These are phyloP conservation scores for Sycobia sp. DNA, from an alignment of 1,140 invertebrate species.

Conservation along the genomic window DNA sequence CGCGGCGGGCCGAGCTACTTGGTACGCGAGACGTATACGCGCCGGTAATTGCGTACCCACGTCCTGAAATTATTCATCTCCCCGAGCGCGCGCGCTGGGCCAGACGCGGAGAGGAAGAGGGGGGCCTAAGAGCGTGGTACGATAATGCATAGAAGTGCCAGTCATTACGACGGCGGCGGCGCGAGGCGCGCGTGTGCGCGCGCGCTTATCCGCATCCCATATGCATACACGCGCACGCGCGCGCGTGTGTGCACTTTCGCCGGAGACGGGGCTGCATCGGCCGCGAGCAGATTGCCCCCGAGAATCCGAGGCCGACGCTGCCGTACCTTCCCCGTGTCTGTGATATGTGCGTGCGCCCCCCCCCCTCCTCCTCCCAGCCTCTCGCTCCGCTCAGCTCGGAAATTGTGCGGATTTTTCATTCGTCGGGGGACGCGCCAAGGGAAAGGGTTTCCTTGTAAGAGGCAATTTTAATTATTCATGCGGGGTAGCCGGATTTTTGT, in stretches of 20 bases:
- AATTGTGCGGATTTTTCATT: conserved; percentile 24
- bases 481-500: conserved; percentile 2
- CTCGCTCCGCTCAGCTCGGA: neutral
- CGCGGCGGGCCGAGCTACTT: conserved; percentile 51
- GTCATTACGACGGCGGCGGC: conserved; percentile 45
- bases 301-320: too few relatives aligned
- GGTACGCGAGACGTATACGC: conserved; percentile 56
- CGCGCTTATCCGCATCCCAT: neutral
- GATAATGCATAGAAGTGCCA: conserved; percentile 59
- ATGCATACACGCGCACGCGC: too few relatives aligned
- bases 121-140: conserved; percentile 42
- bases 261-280: neutral
- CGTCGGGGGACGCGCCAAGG: neutral
- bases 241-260: neutral
- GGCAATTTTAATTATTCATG: conserved; percentile 31
- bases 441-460: conserved; percentile 26
- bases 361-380: neutral
- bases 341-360: neutral
- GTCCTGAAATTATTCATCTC: conserved; percentile 59
- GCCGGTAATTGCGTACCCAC: conserved; percentile 53
- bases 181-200: neutral
- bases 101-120: too few relatives aligned
- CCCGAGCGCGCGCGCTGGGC: conserved; percentile 43
- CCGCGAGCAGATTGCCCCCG: neutral
- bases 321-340: neutral